Base-by-base conservation (phyloP, 2,113 vertebrate species). In the Andinoacara biseriatus region DNA sequence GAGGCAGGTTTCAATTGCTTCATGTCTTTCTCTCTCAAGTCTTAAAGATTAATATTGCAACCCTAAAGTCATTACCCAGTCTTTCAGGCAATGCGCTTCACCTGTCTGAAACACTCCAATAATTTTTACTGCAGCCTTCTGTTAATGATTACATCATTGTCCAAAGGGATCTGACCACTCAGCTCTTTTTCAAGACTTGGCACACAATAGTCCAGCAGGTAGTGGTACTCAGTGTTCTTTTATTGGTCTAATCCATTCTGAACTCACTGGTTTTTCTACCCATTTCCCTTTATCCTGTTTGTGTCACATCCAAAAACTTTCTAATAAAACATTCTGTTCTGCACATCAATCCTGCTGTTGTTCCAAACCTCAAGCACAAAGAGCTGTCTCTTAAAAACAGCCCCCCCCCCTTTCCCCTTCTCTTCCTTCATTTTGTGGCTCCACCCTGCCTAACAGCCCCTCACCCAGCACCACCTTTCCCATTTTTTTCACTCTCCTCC, bases 331-430 rank as follows among this genome's bases (percentile, higher is more conserved):
- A 22, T 14, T n/a, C 33, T 72, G 58, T 82, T 29, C 46, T 65
- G 72, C 69, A 10, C 78, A 80, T 83, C 84, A 75, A 85, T 87
- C 74, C 62, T 43, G 80, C 54, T 26, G 40, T 33, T 84, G 74
- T 81, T 76, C 79, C 78, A 85, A 89, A 85, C 35, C 79, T 82
- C 59, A 79, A 76, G 69, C 88, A 93, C 94, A 94, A 94, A 95
- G 93, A 91, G 77, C 67, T 75, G 78, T 86, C 74, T 92, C 78
- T 83, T 84, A 82, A 88, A 89, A 91, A 85, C 67, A 89, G 38
- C 52, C 20, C 60, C 59, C 20, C 86, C 49, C 46, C 76, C 60
- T 56, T 74, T 62, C 22, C 76, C 58, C 58, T 74, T 67, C 26
- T 80, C 56, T 76, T 81, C 57, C 29, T 86, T 80, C 80, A 85